Conservation (phyloP, 64 coral and sea anemone genomes). For the Actinia equina region DNA sequence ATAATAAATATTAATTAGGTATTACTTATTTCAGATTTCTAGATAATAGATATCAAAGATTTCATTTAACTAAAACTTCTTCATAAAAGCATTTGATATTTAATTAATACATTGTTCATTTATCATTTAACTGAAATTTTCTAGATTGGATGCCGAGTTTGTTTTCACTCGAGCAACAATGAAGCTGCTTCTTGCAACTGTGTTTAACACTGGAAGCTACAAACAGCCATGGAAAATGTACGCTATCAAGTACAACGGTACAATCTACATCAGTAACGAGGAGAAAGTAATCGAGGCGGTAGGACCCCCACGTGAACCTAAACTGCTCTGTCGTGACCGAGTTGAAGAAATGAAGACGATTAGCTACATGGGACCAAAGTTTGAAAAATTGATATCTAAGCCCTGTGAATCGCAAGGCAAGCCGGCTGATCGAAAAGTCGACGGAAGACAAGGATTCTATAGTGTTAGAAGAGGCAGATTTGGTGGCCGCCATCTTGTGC, state of each 20-base stretch:
- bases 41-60: too few species aligned
- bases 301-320: neutral
- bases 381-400: neutral
- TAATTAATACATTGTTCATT: too few species aligned
- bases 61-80: too few species aligned
- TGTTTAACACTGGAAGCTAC: slow-evolving; percentile 20
- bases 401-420: neutral
- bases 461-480: neutral
- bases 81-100: too few species aligned
- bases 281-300: neutral
- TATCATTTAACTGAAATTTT: neutral
- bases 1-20: too few species aligned
- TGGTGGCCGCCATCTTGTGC: slow-evolving; percentile 15
- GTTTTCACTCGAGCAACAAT: neutral
- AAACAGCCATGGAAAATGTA: slow-evolving; percentile 36
- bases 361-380: slow-evolving; percentile 3
- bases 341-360: slow-evolving; percentile 12
- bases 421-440: neutral
- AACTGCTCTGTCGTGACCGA: neutral
- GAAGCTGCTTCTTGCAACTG: slow-evolving; percentile 20
- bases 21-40: too few species aligned
- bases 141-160: slow-evolving; percentile 8
- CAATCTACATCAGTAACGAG: slow-evolving; percentile 29
- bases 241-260: slow-evolving; percentile 26
- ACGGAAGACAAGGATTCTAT: slow-evolving; percentile 19